These are phyloP conservation scores for Serinus canaria DNA, from an alignment of 2,113 vertebrate genomes.

Conservation along the genomic window DNA sequence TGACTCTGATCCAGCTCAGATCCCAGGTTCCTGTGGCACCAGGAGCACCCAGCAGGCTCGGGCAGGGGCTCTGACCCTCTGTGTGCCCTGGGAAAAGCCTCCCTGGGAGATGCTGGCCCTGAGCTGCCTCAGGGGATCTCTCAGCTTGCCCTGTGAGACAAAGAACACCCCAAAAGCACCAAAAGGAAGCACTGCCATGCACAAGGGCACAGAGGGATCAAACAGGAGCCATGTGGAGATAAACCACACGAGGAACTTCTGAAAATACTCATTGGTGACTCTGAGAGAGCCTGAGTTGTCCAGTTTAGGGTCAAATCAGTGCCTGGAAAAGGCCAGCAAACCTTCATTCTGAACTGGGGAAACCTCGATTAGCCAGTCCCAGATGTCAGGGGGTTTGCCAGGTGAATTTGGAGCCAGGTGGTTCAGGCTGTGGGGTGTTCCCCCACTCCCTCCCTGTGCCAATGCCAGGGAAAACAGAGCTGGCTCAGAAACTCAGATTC, in stretches of 20 bases:
- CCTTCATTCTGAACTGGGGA: not conserved
- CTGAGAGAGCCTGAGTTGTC: not conserved
- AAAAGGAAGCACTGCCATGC: not conserved
- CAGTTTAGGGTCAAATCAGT: not conserved
- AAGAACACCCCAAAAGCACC: not conserved
- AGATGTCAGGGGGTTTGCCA: not conserved
- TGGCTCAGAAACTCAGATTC: not conserved
- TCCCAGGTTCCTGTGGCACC: no score
- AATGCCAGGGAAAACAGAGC: not conserved
- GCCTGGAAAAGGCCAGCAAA: not conserved
- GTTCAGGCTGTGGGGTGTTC: not conserved
- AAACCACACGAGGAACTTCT: not conserved
- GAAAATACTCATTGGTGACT: not conserved
- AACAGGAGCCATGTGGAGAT: accelerated
- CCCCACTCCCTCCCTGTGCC: not conserved
- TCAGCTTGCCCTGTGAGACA: not conserved
- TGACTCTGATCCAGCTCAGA: not conserved
- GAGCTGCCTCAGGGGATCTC: not conserved
- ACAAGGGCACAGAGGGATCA: not conserved
- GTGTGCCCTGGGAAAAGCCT: not conserved
- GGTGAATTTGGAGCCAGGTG: not conserved
- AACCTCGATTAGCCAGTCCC: not conserved
- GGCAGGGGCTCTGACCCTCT: not conserved
- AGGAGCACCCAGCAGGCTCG: not conserved
- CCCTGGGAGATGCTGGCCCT: not conserved